Percentiles rank a stretch among this genome's conserved stretches.
Conservation (phyloP, 1,140 invertebrate genomes). For the Zaprionus ornatus region DNA sequence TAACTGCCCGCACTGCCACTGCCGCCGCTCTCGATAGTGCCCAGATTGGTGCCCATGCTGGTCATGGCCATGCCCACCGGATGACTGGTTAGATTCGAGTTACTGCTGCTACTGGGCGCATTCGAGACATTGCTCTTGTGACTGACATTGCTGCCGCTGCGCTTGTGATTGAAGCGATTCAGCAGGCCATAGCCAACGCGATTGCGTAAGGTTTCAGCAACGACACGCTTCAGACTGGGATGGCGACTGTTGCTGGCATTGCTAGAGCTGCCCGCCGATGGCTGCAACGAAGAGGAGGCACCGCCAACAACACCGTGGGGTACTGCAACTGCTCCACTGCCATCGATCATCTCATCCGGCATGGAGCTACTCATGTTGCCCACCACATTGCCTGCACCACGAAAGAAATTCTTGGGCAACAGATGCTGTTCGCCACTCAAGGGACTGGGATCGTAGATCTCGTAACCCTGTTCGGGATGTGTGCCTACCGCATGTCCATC, state of each 20-base stretch:
- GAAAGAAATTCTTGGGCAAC: slow-evolving; percentile 50
- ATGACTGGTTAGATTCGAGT: slow-evolving; percentile 64
- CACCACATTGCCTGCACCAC: slow-evolving; percentile 18
- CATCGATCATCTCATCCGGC: slow-evolving; percentile 66
- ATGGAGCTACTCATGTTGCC: slow-evolving; percentile 72
- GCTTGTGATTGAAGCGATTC: slow-evolving; percentile 74
- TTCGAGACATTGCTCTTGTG: slow-evolving; percentile 76
- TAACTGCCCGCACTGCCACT: slow-evolving; percentile 79
- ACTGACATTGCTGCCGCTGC: slow-evolving; percentile 74
- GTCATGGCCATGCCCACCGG: slow-evolving; percentile 56
- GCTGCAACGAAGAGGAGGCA: slow-evolving; percentile 62
- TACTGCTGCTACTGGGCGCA: slow-evolving; percentile 69
- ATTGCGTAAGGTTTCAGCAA: slow-evolving; percentile 63
- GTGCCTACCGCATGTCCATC: slow-evolving; percentile 40
- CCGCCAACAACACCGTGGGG: slow-evolving; percentile 14
- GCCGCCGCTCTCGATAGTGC: slow-evolving; percentile 80
- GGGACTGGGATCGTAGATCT: slow-evolving; percentile 77
- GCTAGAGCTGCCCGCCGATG: slow-evolving; percentile 67
- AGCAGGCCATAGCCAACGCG: slow-evolving; percentile 41
- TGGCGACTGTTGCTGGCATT: slow-evolving; percentile 66
- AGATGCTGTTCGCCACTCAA: slow-evolving; percentile 72
- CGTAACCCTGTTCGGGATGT: slow-evolving; percentile 60
- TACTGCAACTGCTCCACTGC: not conserved
- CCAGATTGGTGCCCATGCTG: slow-evolving; percentile 53
- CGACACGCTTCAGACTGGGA: slow-evolving; percentile 56